Evolutionary conservation across 2,888 invertebrate species (phyloP).

Genomic region (Taenaris catops): DNA sequence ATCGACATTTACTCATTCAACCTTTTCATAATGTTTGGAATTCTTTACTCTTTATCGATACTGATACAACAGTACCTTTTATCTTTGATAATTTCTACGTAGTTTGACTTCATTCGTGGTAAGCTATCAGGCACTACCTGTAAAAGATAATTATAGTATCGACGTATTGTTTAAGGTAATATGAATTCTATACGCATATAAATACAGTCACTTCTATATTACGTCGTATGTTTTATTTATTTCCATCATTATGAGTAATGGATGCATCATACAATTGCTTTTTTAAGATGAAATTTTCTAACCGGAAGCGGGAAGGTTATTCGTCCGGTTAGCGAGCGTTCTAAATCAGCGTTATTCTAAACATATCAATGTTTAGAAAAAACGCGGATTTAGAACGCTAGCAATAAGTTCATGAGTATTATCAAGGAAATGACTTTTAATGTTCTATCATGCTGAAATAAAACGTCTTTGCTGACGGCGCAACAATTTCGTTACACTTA

Average conservation of each 20-base stretch:
- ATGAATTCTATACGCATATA: not conserved
- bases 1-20: constrained; percentile 3
- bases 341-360: no score
- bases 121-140: constrained; percentile 1
- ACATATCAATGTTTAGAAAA: no score
- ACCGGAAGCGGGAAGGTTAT: no score
- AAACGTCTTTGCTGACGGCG: no score
- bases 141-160: constrained; percentile 1
- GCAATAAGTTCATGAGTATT: no score
- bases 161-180: not conserved
- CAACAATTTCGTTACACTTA: no score
- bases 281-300: constrained; percentile 21
- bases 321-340: no score
- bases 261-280: constrained; percentile 11
- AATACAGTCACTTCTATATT: not conserved
- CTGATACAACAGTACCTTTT: constrained; percentile 8
- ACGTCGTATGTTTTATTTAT: not conserved
- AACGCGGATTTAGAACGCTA: no score
- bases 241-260: constrained; percentile 23
- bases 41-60: not conserved
- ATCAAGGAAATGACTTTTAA: no score
- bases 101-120: constrained; percentile 7
- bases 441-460: no score
- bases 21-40: constrained; percentile 2
- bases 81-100: constrained; percentile 25